Base-by-base conservation (phyloP, 2,797 vertebrate species). In the Emys orbicularis region DNA sequence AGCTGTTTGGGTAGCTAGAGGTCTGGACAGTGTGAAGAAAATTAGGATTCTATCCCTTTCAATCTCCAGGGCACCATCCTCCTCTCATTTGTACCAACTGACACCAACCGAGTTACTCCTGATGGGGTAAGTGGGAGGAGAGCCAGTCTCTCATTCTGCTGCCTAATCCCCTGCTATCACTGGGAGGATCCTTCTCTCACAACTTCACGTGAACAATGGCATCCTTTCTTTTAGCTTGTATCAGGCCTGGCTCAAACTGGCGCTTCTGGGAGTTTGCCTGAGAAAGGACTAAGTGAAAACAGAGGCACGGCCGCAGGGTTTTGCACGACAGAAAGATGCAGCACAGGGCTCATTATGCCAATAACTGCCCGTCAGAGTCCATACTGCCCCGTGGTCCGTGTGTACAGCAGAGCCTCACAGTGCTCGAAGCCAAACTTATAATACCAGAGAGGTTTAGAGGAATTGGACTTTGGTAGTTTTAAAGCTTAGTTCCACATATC, bases 111-210 rank as follows among this genome's bases (percentile, higher is more conserved):
- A 6, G 29, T 31, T 1, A 25, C 44, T 59, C 59, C 88, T n/a
- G 8, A 18, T 6, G 1, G 1, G 77, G 23, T 25, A 47, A 65
- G 49, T 52, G 25, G 3, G 52, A 27, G 12, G n/a, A 41, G 44
- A 53, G 65, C 34, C n/a, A 41, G 65, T 6, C 79, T 56, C 52
- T 27, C 18, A 23, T 56, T 12, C 65, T 41, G 1, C 34, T 4
- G 12, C 41, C 15, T 56, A 41, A 65, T 0, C 53, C 5, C 12
- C 52, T 0, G 18, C 3, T 37, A 11, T 34, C 1, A 1, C 37
- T 76, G 4, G 3, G 29, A 0, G 0, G 83, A 41, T 44, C 85
- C 41, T 41, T 49, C 77, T 61, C 31, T 13, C 12, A 9, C 6
- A 25, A n/a, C 52, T n/a, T 41, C n/a, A 12, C 1, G 2, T n/a